Conservation (phyloP, 1,140 invertebrate genomes). For the Rhizoglyphus robini region DNA sequence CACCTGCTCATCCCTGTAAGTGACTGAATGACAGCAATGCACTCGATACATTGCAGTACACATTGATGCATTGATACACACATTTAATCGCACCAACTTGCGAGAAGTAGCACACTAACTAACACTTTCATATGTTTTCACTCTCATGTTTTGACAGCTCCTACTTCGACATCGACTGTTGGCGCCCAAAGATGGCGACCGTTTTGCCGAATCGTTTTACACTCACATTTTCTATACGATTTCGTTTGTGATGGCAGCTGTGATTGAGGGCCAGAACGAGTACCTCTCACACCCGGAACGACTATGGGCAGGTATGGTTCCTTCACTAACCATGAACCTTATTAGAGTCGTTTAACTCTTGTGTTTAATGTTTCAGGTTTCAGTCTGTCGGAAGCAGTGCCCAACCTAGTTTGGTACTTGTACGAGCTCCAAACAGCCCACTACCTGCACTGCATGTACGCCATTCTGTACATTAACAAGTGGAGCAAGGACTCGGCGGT, state of each 20-base stretch:
- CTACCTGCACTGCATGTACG: slow-evolving; percentile 38
- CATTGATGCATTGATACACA: no score
- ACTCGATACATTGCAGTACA: neutral
- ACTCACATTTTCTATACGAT: neutral
- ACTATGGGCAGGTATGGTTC: neutral
- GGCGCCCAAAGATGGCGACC: neutral
- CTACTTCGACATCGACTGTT: slow-evolving; percentile 3
- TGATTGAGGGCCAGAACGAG: neutral
- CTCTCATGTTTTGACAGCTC: no score
- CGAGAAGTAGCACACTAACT: no score
- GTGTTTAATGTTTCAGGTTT: neutral
- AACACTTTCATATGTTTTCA: neutral
- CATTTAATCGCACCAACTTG: no score
- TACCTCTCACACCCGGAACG: neutral
- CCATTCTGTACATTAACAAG: slow-evolving; percentile 34
- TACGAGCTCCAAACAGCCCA: slow-evolving; percentile 35
- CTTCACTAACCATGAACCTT: neutral
- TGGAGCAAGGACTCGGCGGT: slow-evolving; percentile 35
- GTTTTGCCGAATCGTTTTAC: slow-evolving; percentile 1
- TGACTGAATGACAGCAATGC: neutral
- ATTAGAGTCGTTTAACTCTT: neutral
- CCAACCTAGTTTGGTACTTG: slow-evolving; percentile 30
- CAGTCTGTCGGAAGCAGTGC: slow-evolving; percentile 24
- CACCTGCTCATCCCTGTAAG: neutral
- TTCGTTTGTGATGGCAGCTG: neutral